phyloP scores from a whole-genome alignment of 2,888 invertebrate species.

The Anticlea derivata region DNA sequence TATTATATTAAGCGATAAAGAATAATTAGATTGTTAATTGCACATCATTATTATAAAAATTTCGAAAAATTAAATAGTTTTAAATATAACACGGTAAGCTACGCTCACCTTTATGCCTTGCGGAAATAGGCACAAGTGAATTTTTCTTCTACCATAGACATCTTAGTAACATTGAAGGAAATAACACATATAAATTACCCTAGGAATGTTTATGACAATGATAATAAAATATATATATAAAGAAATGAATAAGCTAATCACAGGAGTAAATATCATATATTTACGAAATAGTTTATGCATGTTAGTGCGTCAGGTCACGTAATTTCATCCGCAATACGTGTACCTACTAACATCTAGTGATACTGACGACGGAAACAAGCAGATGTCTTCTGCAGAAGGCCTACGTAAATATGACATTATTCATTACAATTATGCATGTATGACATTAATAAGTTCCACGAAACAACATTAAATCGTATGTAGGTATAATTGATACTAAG shows the following conservation, averaged over 20 bases:
- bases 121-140: conserved; percentile 67
- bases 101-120: conserved; percentile 65
- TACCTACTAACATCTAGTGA: conserved; percentile 33
- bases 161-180: conserved; percentile 52
- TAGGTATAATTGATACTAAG: conserved; percentile 60
- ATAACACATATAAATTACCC: conserved; percentile 53
- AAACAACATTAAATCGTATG: conserved; percentile 65
- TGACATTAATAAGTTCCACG: conserved; percentile 54
- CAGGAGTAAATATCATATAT: conserved; percentile 78
- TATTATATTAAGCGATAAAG: conserved; percentile 76
- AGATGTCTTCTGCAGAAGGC: conserved; percentile 54
- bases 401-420: conserved; percentile 59
- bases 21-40: conserved; percentile 80
- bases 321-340: conserved; percentile 42
- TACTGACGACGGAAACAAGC: conserved; percentile 33
- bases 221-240: conserved; percentile 64
- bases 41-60: conserved; percentile 72
- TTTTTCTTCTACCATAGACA: conserved; percentile 48
- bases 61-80: conserved; percentile 70
- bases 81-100: conserved; percentile 63
- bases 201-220: conserved; percentile 78
- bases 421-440: conserved; percentile 43
- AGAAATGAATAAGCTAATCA: conserved; percentile 75
- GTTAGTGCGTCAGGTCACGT: conserved; percentile 55
- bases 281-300: conserved; percentile 65